These are phyloP conservation scores for Gallinago nigripennis DNA, from an alignment of 2,797 vertebrate species.

Conservation along the genomic window DNA sequence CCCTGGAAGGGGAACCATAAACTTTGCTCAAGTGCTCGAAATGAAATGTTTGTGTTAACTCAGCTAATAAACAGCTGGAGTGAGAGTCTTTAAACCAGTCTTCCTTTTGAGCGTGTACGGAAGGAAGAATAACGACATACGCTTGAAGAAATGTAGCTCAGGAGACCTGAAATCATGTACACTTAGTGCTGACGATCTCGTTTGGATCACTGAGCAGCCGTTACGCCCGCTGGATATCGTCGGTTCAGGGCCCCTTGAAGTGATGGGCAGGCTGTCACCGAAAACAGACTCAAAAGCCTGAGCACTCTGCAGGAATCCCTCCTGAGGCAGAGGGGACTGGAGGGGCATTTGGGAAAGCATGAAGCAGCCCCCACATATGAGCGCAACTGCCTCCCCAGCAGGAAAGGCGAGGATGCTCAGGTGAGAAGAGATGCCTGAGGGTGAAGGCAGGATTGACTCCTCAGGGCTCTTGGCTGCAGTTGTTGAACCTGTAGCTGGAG, in stretches of 20 bases:
- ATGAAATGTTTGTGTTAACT: slow-evolving; percentile 47
- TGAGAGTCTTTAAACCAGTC: slow-evolving; percentile 40
- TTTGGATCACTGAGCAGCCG: background rate
- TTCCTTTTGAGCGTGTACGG: background rate
- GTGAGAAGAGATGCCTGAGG: background rate
- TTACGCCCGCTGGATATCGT: background rate
- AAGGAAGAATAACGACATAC: slow-evolving; percentile 1
- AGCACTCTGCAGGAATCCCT: background rate
- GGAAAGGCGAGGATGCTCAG: background rate
- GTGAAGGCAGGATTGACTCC: background rate
- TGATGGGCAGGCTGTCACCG: background rate
- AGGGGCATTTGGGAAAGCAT: background rate
- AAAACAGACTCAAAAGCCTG: background rate
- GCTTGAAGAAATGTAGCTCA: slow-evolving; percentile 33
- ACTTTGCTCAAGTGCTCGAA: slow-evolving; percentile 10
- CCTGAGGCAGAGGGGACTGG: background rate
- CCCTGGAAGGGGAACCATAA: slow-evolving; percentile 9
- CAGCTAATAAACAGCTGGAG: slow-evolving; percentile 45
- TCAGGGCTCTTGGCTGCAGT: background rate
- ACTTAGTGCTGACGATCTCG: background rate
- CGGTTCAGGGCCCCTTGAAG: background rate
- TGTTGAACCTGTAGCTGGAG: background rate
- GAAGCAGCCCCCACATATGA: rapidly evolving
- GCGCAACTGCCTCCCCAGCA: background rate
- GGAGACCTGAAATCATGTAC: slow-evolving; percentile 6